Percentiles rank a stretch among this genome's conserved stretches.
Conservation (phyloP, 2,113 vertebrate species). For the Murina feae region DNA sequence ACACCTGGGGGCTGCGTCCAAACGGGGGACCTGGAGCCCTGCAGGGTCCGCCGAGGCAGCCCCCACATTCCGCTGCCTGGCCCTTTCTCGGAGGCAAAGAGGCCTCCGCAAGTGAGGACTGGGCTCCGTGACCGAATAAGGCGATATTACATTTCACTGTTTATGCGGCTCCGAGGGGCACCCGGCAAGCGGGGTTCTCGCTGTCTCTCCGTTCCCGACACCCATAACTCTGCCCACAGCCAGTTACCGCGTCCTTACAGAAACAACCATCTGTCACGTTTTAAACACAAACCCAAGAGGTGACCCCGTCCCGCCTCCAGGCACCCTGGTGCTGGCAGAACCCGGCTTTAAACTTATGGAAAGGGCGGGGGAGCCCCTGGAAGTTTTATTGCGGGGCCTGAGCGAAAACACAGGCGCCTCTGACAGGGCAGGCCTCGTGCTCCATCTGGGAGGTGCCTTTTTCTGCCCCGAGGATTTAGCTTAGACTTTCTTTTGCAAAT, state of each 20-base stretch:
- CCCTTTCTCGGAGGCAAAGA: not conserved
- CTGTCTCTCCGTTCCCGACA: conserved; percentile 61
- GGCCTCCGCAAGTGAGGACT: conserved; percentile 64
- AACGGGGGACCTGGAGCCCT: conserved; percentile 69
- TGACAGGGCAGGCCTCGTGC: not conserved
- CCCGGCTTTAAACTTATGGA: not conserved
- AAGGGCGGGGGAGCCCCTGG: not conserved
- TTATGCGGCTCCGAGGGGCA: conserved; percentile 76
- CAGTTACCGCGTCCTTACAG: conserved; percentile 41
- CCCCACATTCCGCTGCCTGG: not conserved
- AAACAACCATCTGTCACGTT: conserved; percentile 62
- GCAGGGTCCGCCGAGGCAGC: conserved; percentile 52
- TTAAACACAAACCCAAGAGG: conserved; percentile 43
- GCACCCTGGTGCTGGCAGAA: not conserved
- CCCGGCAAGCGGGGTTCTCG: conserved; percentile 64
- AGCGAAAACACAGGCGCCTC: conserved; percentile 44
- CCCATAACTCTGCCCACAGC: conserved; percentile 38
- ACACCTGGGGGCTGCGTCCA: not conserved
- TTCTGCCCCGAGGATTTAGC: not conserved
- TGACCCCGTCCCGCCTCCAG: conserved; percentile 28
- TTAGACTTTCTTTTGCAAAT: conserved; percentile 34
- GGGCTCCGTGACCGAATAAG: conserved; percentile 84
- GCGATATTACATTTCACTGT: conserved; percentile 81
- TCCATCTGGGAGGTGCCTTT: not conserved
- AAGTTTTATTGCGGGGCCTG: conserved; percentile 32